Percentiles rank a stretch among this genome's conserved stretches.
Evolutionary conservation across 2,113 vertebrate species (phyloP).

Genomic region (Zosterops borbonicus): DNA sequence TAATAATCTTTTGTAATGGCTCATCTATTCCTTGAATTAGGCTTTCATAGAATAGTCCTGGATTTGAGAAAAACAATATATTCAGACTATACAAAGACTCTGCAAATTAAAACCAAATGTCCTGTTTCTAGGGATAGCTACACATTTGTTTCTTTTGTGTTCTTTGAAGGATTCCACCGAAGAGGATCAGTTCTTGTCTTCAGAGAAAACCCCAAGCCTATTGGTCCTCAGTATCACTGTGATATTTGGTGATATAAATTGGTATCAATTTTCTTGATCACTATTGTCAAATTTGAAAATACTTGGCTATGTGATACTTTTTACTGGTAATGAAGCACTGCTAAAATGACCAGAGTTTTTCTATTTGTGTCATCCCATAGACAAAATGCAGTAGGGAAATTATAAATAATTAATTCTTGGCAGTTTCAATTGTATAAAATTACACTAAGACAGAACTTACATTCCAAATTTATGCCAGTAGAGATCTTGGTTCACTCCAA

Average conservation of each 20-base stretch:
- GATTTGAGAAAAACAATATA: background rate
- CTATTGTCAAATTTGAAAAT: background rate
- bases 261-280: fast-evolving
- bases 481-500: background rate
- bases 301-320: background rate
- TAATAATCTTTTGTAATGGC: background rate
- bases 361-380: background rate
- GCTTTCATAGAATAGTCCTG: background rate
- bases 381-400: background rate
- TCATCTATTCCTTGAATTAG: background rate
- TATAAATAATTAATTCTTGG: background rate
- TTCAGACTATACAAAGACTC: background rate
- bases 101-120: background rate
- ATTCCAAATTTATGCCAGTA: background rate
- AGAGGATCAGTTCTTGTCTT: background rate
- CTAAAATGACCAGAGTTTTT: background rate
- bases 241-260: background rate
- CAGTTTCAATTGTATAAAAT: background rate
- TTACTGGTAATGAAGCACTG: background rate
- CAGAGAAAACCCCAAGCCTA: background rate
- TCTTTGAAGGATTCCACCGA: background rate
- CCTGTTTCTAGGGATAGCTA: background rate
- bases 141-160: background rate
- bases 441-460: background rate
- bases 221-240: background rate